phyloP scores from a whole-genome alignment of 1,140 invertebrate species.

The Lucilia sericata region DNA sequence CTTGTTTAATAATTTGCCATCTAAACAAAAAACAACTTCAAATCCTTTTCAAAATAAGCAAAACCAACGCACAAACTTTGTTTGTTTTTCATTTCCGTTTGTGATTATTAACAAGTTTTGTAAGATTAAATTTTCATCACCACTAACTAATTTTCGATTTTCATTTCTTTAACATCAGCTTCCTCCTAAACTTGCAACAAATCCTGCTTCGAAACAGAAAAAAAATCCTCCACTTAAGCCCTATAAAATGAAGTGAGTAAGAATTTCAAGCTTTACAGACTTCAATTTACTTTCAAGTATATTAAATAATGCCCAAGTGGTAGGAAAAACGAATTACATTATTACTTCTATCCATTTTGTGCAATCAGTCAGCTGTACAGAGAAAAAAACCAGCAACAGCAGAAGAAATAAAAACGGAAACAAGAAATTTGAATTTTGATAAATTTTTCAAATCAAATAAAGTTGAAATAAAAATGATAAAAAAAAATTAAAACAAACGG shows the following conservation, averaged over 20 bases:
- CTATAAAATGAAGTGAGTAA: background rate
- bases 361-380: background rate
- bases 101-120: conserved; percentile 30
- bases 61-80: conserved; percentile 1
- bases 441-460: conserved; percentile 41
- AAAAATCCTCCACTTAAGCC: background rate
- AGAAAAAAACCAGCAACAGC: background rate
- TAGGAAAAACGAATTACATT: background rate
- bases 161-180: background rate
- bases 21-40: too few species aligned
- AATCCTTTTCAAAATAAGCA: too few species aligned
- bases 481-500: conserved; percentile 25
- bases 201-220: background rate
- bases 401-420: conserved; percentile 36
- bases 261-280: conserved; percentile 5
- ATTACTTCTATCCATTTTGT: background rate
- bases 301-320: conserved; percentile 42
- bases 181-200: background rate
- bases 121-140: conserved; percentile 33
- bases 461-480: background rate
- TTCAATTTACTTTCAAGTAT: conserved; percentile 39
- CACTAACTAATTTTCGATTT: conserved; percentile 21
- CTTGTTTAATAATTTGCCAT: too few species aligned
- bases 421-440: conserved; percentile 44
- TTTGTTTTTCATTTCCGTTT: conserved; percentile 34